Conservation (phyloP, 1,140 invertebrate genomes). For the Drosophila seguyi region DNA sequence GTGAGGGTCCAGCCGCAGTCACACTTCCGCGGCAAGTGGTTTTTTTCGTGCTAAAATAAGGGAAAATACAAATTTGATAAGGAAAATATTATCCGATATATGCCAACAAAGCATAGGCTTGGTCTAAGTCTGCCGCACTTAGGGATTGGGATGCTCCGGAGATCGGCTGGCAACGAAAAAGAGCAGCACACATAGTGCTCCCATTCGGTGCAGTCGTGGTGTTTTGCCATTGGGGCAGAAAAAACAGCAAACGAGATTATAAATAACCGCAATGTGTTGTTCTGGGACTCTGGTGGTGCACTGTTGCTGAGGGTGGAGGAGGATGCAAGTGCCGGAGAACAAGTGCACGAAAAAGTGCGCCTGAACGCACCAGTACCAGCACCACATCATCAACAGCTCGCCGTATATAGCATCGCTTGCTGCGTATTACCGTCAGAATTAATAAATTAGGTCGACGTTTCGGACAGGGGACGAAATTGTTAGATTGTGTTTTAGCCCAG, state of each 20-base stretch:
- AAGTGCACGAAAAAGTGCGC: conserved; percentile 51
- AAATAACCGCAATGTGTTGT: conserved; percentile 53
- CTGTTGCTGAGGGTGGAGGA: conserved; percentile 22
- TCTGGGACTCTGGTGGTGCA: conserved; percentile 22
- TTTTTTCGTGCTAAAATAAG: conserved; percentile 37
- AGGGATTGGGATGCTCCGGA: neutral
- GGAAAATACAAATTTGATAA: conserved; percentile 29
- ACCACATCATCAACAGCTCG: conserved; percentile 3
- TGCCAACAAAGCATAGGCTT: conserved; percentile 26
- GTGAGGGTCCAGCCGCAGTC: conserved; percentile 6
- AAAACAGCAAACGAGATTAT: conserved; percentile 72
- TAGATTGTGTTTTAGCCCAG: conserved; percentile 12
- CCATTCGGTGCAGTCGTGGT: conserved; percentile 71
- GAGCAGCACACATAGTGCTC: conserved; percentile 13
- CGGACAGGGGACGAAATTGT: conserved; percentile 22
- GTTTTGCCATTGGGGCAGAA: conserved; percentile 73
- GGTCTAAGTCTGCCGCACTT: neutral
- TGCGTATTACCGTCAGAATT: conserved; percentile 10
- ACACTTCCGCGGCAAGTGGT: conserved; percentile 30
- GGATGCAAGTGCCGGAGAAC: conserved; percentile 47
- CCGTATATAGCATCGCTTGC: conserved; percentile 3
- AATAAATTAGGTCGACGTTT: conserved; percentile 49
- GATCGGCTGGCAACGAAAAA: neutral
- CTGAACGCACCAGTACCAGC: conserved; percentile 5
- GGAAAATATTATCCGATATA: conserved; percentile 1